Evolutionary conservation across 2,113 vertebrate genomes (phyloP).

Genomic region (Peucedramus taeniatus): DNA sequence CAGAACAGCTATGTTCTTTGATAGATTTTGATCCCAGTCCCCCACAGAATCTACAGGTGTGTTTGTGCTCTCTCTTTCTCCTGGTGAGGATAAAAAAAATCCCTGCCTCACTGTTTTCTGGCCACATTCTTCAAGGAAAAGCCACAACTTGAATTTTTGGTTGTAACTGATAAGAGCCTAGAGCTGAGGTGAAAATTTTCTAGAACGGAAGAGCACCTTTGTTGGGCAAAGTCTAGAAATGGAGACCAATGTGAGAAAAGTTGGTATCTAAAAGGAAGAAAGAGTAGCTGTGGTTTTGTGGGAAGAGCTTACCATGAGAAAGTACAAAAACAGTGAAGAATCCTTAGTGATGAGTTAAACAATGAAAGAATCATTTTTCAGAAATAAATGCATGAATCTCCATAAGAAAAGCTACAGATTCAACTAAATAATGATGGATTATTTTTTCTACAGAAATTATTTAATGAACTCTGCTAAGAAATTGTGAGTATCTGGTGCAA

Average conservation of each 20-base stretch:
- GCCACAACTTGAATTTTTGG: background rate
- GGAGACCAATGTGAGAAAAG: background rate
- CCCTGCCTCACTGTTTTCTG: background rate
- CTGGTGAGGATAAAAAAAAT: fast-evolving
- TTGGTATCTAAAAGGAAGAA: background rate
- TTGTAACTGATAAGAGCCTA: background rate
- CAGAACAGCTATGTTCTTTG: background rate
- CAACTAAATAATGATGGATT: background rate
- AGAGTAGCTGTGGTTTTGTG: background rate
- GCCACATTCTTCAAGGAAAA: background rate
- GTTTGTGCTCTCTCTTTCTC: background rate
- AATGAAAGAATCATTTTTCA: background rate
- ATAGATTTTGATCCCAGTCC: background rate
- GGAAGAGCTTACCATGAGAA: background rate
- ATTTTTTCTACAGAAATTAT: background rate
- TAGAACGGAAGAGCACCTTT: background rate
- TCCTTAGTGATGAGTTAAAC: background rate
- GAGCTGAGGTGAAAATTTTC: background rate
- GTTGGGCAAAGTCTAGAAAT: background rate
- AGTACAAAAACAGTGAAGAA: background rate
- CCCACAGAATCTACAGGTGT: background rate
- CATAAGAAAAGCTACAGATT: background rate
- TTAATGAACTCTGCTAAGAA: background rate
- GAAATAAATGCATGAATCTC: background rate
- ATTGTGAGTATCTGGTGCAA: background rate